Evolutionary conservation across 1,140 invertebrate genomes (phyloP), one percentile per base, ranked within the genome.

Genomic region (Leguminivora glycinivorella): DNA sequence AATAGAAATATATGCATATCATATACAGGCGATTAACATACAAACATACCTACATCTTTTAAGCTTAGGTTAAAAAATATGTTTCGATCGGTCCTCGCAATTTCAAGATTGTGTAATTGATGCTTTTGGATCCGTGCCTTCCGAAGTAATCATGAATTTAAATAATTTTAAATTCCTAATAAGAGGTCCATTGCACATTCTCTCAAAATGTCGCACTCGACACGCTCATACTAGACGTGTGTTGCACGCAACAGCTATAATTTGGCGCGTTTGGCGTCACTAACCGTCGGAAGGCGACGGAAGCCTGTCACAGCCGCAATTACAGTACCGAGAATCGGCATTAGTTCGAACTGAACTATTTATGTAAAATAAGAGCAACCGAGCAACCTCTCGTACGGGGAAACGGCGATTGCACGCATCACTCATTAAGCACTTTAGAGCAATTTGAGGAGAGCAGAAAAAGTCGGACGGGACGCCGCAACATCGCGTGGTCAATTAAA

Each of bases 401-500:
- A 90, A 90, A 90, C 89, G 82, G 75, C 85, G 80, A 90, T 89
- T 84, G 89, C 89, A 91, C 89, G 89, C 89, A 91, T 89, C 88
- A 73, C 87, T 90, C 86, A 91, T 91, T 91, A 91, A 90, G 89
- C 84, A 91, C 89, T 91, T 91, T 90, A 87, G 84, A 91, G 87
- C 84, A 91, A 91, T 91, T 91, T 91, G 85, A 83, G 75, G 79
- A 81, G 82, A 81, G 76, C 77, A 87, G 86, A 91, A 91, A 91
- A 90, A 90, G 82, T 91, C 78, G 83, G 81, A 74, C 82, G 84
- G 85, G 85, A 79, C 81, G 77, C 75, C 77, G 74, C 78, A 83
- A 80, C 85, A 91, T 91, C 89, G 89, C 89, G 89, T 91, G 89
- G 87, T 84, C 86, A 90, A 91, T 90, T 91, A 91, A 90, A 89